Evolutionary conservation across 1,140 invertebrate genomes (phyloP), one percentile per base, ranked within the genome.

Genomic region (Philotrypesis tridentata): DNA sequence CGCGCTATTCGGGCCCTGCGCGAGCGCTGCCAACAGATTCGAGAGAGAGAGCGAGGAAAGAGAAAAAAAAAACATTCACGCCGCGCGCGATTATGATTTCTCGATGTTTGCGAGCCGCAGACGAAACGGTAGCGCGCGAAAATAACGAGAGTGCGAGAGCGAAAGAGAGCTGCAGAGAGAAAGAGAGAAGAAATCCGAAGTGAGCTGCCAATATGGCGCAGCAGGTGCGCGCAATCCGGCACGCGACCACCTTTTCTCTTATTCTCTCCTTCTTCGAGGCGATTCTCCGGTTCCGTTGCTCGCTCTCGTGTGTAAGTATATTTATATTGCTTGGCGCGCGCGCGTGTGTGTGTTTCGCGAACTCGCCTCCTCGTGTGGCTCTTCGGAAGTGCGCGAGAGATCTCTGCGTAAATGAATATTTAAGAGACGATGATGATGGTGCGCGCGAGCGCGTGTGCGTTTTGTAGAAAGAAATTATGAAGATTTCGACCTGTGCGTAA

Each of bases 101-200:
- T n/a, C n/a, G n/a, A n/a, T n/a, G n/a, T n/a, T n/a, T n/a, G n/a
- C n/a, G n/a, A n/a, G n/a, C n/a, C n/a, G n/a, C n/a, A 37, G 9
- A 37, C 33, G 4, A 37, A 9, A 37, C 33, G 33, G 33, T 37
- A 37, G 33, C 33, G 33, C 33, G 33, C 40, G 40, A 43, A 43
- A 11, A 43, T 43, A 29, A 12, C 29, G 63, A 29, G 12, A 29
- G 25, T 2, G 63, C 1, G 40, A 12, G 11, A 43, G 11, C 1
- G 40, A 11, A 14, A 29, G 11, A 68, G 12, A 29, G 27, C n/a
- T n/a, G n/a, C n/a, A 68, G 27, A 65, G 17, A 80, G 55, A 83
- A 80, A 79, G 60, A 70, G 75, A 72, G 79, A 85, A 79, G 81
- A 82, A 80, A 79, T 80, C 23, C 76, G 67, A 80, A 84, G 79